Conservation (phyloP, 2,113 vertebrate genomes). For the Engystomops pustulosus region DNA sequence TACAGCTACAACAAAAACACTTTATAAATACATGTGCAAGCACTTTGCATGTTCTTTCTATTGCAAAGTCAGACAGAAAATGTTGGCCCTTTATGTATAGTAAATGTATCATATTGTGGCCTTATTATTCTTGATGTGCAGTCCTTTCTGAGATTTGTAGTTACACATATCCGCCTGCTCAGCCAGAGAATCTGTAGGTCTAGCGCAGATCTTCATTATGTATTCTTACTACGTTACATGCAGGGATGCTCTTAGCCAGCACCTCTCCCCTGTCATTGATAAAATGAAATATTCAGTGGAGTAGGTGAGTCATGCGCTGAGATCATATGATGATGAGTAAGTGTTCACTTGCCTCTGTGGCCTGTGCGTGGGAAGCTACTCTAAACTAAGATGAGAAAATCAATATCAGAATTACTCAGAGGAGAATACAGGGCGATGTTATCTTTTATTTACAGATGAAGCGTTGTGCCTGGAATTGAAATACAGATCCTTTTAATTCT, state of each 20-base stretch:
- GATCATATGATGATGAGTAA: constrained; percentile 62
- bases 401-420: constrained; percentile 58
- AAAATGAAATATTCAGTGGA: constrained; percentile 62
- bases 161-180: background rate
- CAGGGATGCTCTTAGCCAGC: constrained; percentile 52
- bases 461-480: constrained; percentile 34
- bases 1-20: too few relatives aligned
- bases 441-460: constrained; percentile 53
- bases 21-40: too few relatives aligned
- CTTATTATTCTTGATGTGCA: background rate
- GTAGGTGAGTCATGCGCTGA: constrained; percentile 63
- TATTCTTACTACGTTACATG: constrained; percentile 35
- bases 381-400: constrained; percentile 59
- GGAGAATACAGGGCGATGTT: constrained; percentile 44
- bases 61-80: too few relatives aligned
- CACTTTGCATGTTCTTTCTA: too few relatives aligned
- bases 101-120: background rate
- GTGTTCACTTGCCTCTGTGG: constrained; percentile 57
- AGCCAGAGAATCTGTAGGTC: background rate
- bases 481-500: constrained; percentile 15
- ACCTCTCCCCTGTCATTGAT: constrained; percentile 60
- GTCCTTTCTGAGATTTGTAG: background rate
- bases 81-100: too few relatives aligned
- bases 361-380: constrained; percentile 58
- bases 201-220: constrained; percentile 34